Evolutionary conservation across 2,797 vertebrate genomes (phyloP).

Genomic region (Parauchenoglanis punctatus): DNA sequence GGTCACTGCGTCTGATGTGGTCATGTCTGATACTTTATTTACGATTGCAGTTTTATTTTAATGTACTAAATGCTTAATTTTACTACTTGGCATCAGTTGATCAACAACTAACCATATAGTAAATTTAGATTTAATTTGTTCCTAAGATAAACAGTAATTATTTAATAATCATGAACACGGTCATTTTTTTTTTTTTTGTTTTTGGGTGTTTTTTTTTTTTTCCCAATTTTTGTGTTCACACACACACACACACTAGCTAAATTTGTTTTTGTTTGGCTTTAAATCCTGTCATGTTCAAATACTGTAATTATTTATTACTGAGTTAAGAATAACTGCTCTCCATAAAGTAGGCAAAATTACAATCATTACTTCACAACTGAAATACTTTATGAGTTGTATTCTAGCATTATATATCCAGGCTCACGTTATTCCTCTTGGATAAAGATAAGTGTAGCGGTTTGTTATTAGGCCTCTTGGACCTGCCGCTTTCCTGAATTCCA

Average conservation of each 20-base stretch:
- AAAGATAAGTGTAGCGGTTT: not conserved
- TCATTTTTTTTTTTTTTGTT: not conserved
- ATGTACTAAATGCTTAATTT: not conserved
- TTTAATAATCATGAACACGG: not conserved
- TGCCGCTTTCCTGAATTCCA: not conserved
- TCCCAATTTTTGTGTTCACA: no score
- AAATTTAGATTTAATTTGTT: not conserved
- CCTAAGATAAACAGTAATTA: not conserved
- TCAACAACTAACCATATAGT: no score
- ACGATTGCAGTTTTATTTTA: not conserved
- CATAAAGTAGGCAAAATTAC: conserved; percentile 6
- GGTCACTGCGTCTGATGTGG: conserved; percentile 31
- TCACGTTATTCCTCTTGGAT: conserved; percentile 25
- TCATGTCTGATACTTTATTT: conserved; percentile 35
- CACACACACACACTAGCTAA: not conserved
- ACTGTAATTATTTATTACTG: not conserved
- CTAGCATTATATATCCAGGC: conserved; percentile 1
- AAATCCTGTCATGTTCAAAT: not conserved
- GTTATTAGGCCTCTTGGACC: not conserved
- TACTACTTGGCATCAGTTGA: not conserved
- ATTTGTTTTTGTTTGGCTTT: not conserved
- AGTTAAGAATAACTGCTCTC: conserved; percentile 1
- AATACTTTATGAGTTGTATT: not conserved
- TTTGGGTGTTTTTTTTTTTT: not conserved
- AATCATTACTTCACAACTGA: conserved; percentile 10